Conservation (phyloP, 2,113 vertebrate species). For the Ptychochromis oligacanthus region DNA sequence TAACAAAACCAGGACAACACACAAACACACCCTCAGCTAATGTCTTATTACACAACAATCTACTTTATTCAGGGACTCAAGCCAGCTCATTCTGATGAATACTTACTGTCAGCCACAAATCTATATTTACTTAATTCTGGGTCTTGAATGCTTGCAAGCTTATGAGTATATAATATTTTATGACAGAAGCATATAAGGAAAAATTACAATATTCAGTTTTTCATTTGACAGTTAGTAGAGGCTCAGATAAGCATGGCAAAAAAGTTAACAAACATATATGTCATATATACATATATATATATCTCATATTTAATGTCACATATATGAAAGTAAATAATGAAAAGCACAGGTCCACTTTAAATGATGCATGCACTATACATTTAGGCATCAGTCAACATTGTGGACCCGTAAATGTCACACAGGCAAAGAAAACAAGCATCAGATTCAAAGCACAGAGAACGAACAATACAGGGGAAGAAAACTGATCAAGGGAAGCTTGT, state of each 20-base stretch:
- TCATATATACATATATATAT: too few species aligned
- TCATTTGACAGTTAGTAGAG: neutral
- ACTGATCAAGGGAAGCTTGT: slow-evolving; percentile 26
- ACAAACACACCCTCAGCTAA: slow-evolving; percentile 2
- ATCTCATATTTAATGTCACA: too few species aligned
- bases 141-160: neutral
- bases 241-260: neutral
- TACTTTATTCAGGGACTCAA: slow-evolving; percentile 22
- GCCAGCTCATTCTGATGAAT: slow-evolving; percentile 38
- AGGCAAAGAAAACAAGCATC: neutral
- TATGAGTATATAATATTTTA: neutral
- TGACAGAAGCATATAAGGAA: neutral
- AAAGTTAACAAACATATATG: too few species aligned
- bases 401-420: neutral
- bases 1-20: slow-evolving; percentile 45
- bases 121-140: slow-evolving; percentile 20
- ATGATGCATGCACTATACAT: neutral
- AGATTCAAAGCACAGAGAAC: neutral
- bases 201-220: neutral
- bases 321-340: too few species aligned
- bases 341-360: too few species aligned
- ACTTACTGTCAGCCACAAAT: slow-evolving; percentile 33
- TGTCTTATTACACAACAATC: slow-evolving; percentile 16
- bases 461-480: slow-evolving; percentile 38
- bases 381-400: neutral